Percentiles rank a stretch among this genome's conserved stretches.
Evolutionary conservation across 2,797 vertebrate species (phyloP).

Genomic region (Takifugu ocellatus): DNA sequence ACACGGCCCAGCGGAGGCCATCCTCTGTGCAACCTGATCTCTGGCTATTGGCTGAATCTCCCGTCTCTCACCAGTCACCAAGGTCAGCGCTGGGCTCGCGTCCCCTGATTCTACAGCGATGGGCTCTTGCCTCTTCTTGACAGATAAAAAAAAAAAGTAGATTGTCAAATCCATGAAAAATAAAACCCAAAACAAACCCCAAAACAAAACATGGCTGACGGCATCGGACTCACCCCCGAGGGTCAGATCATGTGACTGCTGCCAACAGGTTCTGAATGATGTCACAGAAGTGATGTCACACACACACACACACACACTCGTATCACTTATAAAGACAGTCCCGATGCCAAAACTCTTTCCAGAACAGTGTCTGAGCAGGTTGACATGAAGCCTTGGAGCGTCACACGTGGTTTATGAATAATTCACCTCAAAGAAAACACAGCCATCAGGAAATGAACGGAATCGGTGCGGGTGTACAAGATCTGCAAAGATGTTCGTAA

Average conservation of each 20-base stretch:
- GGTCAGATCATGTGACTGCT: constrained; percentile 25
- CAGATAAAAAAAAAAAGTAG: constrained; percentile 58
- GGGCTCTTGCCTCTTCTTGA: constrained; percentile 56
- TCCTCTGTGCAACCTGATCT: constrained; percentile 69
- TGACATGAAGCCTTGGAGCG: constrained; percentile 56
- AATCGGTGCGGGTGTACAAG: constrained; percentile 17
- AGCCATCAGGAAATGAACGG: constrained; percentile 58
- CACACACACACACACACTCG: constrained; percentile 41
- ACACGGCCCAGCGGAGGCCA: constrained; percentile 52
- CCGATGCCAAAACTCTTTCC: constrained; percentile 48
- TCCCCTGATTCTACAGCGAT: constrained; percentile 64
- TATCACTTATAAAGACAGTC: constrained; percentile 49
- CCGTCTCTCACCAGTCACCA: constrained; percentile 63
- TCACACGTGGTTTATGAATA: constrained; percentile 64
- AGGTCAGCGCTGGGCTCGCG: constrained; percentile 61
- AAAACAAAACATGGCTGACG: constrained; percentile 58
- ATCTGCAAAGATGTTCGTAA: constrained; percentile 40
- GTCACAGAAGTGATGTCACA: constrained; percentile 33
- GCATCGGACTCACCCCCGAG: constrained; percentile 54
- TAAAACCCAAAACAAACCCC: constrained; percentile 59
- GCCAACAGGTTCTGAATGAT: constrained; percentile 25
- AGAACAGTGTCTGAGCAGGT: constrained; percentile 60
- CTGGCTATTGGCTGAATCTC: constrained; percentile 61
- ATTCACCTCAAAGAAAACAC: constrained; percentile 61
- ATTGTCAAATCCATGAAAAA: constrained; percentile 57